Evolutionary conservation across 2,797 vertebrate genomes (phyloP).

Genomic region (Lacerta viridis): DNA sequence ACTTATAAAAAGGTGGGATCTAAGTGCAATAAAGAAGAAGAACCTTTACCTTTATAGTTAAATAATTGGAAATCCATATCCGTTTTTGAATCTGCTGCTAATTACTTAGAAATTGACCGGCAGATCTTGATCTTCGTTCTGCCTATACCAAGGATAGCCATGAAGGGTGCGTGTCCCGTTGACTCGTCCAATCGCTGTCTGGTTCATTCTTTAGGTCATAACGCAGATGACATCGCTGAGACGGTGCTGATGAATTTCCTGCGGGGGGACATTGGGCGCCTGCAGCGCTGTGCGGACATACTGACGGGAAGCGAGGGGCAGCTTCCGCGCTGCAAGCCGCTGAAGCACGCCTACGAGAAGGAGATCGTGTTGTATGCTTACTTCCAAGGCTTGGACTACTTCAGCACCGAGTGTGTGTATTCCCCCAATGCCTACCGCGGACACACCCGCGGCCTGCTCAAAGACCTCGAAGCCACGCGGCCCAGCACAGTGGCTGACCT

Average conservation of each 20-base stretch:
- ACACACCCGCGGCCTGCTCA: conserved; percentile 87
- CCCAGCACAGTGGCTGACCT: conserved; percentile 89
- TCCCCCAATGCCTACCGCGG: conserved; percentile 94
- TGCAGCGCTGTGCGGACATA: conserved; percentile 79
- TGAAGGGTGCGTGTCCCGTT: neutral
- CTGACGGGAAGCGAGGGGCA: conserved; percentile 85
- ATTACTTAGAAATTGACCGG: too few relatives aligned
- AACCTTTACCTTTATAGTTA: too few relatives aligned
- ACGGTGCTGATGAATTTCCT: conserved; percentile 93
- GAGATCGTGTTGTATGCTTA: conserved; percentile 95
- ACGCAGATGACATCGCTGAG: conserved; percentile 91
- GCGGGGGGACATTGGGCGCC: conserved; percentile 89
- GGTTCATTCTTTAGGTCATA: conserved; percentile 83
- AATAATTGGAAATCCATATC: too few relatives aligned
- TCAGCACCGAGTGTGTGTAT: conserved; percentile 92
- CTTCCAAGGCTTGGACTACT: conserved; percentile 92
- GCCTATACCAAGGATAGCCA: too few relatives aligned
- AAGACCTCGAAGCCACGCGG: conserved; percentile 85
- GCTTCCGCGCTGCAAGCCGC: conserved; percentile 89
- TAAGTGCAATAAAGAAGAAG: too few relatives aligned
- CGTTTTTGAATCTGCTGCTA: too few relatives aligned
- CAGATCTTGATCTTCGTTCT: too few relatives aligned
- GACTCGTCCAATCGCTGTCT: neutral
- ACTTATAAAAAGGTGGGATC: too few relatives aligned
- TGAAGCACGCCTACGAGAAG: conserved; percentile 93